phyloP scores from a whole-genome alignment of 2,888 invertebrate species.

The Latrodectus elegans region DNA sequence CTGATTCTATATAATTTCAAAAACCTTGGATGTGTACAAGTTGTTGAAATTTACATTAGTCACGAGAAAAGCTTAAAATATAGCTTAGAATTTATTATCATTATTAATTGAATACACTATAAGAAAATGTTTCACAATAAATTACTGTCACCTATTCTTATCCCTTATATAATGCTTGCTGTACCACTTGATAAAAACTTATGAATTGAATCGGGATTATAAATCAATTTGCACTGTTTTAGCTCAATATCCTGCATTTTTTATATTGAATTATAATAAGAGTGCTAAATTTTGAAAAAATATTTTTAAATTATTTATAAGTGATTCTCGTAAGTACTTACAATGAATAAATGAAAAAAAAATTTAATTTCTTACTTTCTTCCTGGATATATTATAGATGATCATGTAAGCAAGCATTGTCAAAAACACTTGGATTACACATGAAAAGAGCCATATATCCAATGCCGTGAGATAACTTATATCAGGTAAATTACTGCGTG shows the following conservation, averaged over 20 bases:
- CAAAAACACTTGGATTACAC: conserved; percentile 58
- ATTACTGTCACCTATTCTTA: too few species aligned
- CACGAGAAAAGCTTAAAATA: too few species aligned
- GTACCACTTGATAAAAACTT: background rate
- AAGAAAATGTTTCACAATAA: too few species aligned
- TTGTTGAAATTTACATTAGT: too few species aligned
- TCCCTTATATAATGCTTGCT: too few species aligned
- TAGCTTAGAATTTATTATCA: too few species aligned
- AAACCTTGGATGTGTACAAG: too few species aligned
- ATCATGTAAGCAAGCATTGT: conserved; percentile 62
- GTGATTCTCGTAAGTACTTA: background rate
- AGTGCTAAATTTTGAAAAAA: background rate
- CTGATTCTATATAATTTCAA: too few species aligned
- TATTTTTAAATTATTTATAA: background rate
- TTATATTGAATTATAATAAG: background rate
- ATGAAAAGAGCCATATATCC: conserved; percentile 67
- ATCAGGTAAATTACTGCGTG: conserved; percentile 49
- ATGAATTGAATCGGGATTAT: too few species aligned
- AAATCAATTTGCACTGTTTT: too few species aligned
- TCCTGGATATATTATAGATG: conserved; percentile 36
- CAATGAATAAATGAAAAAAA: too few species aligned
- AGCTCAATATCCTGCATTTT: background rate
- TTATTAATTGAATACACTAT: too few species aligned
- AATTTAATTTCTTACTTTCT: conserved; percentile 9
- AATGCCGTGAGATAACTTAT: conserved; percentile 68